Evolutionary conservation across 2,888 invertebrate species (phyloP).

Genomic region (Ornithoptera priamus): DNA sequence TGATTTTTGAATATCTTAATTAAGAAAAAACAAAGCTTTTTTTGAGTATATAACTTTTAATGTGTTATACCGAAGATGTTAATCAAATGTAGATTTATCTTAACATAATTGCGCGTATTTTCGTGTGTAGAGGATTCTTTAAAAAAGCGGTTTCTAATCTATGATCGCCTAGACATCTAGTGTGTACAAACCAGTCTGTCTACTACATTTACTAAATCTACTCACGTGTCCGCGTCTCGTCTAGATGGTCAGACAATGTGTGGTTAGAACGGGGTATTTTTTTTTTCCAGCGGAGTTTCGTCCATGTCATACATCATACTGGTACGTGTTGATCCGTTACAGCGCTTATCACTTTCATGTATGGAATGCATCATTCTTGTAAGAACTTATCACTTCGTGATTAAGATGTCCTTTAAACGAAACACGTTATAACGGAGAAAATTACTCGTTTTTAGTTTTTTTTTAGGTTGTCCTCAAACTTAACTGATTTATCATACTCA

Average conservation of each 20-base stretch:
- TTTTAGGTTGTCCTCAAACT: background rate
- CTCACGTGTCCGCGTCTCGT: slow-evolving; percentile 24
- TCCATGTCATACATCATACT: slow-evolving; percentile 20
- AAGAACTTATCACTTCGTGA: slow-evolving; percentile 2
- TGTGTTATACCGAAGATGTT: background rate
- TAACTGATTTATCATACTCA: background rate
- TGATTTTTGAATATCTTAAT: too few relatives aligned
- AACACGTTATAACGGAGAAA: slow-evolving; percentile 21
- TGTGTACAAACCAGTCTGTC: slow-evolving; percentile 19
- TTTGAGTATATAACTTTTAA: background rate
- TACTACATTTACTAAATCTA: slow-evolving; percentile 13
- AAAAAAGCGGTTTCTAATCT: slow-evolving; percentile 24
- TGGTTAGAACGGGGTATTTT: slow-evolving; percentile 27
- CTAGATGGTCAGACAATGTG: slow-evolving; percentile 31
- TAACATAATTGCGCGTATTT: slow-evolving; percentile 1
- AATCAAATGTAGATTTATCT: background rate
- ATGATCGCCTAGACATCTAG: slow-evolving; percentile 23
- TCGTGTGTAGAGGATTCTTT: slow-evolving; percentile 7
- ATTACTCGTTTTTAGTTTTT: background rate
- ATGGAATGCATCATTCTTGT: slow-evolving; percentile 24
- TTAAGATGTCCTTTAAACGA: slow-evolving; percentile 9
- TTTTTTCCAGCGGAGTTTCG: slow-evolving; percentile 21
- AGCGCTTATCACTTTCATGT: slow-evolving; percentile 28
- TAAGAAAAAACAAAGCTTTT: background rate
- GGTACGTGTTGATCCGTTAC: slow-evolving; percentile 25